Base-by-base conservation (phyloP, 1,140 invertebrate genomes). In the Papilio xuthus region DNA sequence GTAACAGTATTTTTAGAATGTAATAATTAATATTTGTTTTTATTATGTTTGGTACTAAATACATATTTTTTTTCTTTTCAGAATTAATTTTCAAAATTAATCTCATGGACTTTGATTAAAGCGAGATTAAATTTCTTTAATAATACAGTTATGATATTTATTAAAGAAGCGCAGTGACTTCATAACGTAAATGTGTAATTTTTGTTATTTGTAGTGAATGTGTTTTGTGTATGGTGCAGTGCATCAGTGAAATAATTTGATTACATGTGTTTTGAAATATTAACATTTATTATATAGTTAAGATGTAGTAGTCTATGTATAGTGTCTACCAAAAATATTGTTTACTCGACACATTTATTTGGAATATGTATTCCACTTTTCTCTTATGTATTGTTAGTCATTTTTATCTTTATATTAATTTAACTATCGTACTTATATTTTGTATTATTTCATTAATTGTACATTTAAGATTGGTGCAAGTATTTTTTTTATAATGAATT, bases 1-100 rank as follows among this genome's bases (percentile, higher is more conserved):
- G n/a, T n/a, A n/a, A n/a, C n/a, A n/a, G n/a, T n/a, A n/a, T 47
- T 47, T 47, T 47, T 47, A 8, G 2, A 47, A 47, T 47, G 44
- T 10, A 47, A 13, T 37, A 37, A 37, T 37, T 37, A 32, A 3
- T 32, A 3, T 32, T 32, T 32, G 6, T 32, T 32, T 3, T 32
- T 37, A 37, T 37, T 37, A 37, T 41, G 44, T 44, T 71, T 15
- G 26, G 69, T 78, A 28, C 2, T 60, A 67, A 76, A 23, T 78
- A 44, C 20, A 53, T 42, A 60, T 56, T 74, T 44, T 79, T 26
- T 42, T 77, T 76, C 79, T 13, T 82, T 82, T 74, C 82, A 83
- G 82, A 80, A 70, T 78, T 78, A 67, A 32, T 67, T 70, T 77
- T 83, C 70, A 71, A 70, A 79, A 77, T 79, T 44, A 32, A 73